Percentiles rank a stretch among this genome's conserved stretches.
These are phyloP conservation scores for Tamias sibiricus DNA, from an alignment of 2,113 vertebrate genomes.

Conservation along the genomic window DNA sequence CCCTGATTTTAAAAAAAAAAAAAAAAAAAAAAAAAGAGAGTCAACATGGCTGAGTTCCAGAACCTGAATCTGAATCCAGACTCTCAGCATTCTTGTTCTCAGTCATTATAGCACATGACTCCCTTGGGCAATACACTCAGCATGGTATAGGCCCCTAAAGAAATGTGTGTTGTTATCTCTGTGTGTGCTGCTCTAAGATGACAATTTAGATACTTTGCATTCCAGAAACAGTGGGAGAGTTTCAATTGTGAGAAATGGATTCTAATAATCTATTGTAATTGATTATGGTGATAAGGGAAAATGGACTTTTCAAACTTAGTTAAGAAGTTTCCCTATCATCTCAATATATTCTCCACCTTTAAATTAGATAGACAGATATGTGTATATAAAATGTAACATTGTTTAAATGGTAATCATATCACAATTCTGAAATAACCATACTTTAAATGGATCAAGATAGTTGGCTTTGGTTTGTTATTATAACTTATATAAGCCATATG, in stretches of 20 bases:
- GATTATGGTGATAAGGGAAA: neutral
- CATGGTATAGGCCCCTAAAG: neutral
- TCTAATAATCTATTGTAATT: neutral
- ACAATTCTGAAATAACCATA: neutral
- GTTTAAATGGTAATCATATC: neutral
- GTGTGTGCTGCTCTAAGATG: neutral
- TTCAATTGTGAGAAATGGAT: conserved; percentile 38
- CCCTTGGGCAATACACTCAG: no score
- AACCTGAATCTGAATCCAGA: neutral
- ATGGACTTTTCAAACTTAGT: neutral
- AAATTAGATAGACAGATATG: neutral
- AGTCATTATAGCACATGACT: neutral
- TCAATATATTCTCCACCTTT: neutral
- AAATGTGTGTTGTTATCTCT: neutral
- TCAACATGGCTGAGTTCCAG: neutral
- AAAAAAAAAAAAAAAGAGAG: neutral
- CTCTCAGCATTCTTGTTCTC: neutral
- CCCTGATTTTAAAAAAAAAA: no score
- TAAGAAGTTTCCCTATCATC: neutral
- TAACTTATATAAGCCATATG: neutral
- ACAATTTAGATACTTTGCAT: neutral
- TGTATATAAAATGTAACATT: neutral
- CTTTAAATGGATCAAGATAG: neutral
- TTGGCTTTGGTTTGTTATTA: neutral
- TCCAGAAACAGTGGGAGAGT: neutral